Evolutionary conservation across 2,797 vertebrate species (phyloP), one percentile per base, ranked within the genome.

Genomic region (Sebastes itinus): DNA sequence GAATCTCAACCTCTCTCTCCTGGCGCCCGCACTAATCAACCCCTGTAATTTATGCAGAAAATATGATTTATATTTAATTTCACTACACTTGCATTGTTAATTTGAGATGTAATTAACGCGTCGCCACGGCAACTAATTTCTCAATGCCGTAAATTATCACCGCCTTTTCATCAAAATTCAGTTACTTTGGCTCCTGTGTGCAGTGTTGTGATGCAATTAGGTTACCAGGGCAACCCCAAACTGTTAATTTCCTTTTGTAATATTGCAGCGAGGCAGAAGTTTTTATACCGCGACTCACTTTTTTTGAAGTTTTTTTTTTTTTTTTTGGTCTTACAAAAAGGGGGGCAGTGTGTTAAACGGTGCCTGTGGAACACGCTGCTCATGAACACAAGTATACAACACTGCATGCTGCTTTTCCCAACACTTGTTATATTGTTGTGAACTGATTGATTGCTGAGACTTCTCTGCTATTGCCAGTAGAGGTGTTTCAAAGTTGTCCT

Each of bases 1-100:
- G 97, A 98, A 98, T 98, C 97, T 97, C 97, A 99, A 99, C 98
- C 98, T 98, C 98, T 97, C 96, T 99, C 97, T 99, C 98, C 97
- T 98, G 97, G 97, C 97, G 97, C 98, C 97, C 95, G 97, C 97
- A 97, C 98, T 99, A 99, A 99, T 99, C 98, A 99, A 99, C 98
- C 98, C 96, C 98, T 99, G 97, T 99, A 99, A 99, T 99, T 99
- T 99, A 99, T 99, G 98, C 98, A 99, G 98, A 99, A 99, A 99
- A 99, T 99, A 99, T 99, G 98, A 99, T 99, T 99, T 99, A 99
- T 99, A 99, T 99, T 99, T 99, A 99, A 99, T 99, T 99, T 99
- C 98, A 99, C 98, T 98, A 99, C 98, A 99, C 98, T 99, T 99
- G 98, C 98, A 99, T 99, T 99, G 98, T 99, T 99, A 99, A 99